Percentiles rank a stretch among this genome's conserved stretches.
Conservation (phyloP, 2,113 vertebrate genomes). For the Paedocypris sp. region DNA sequence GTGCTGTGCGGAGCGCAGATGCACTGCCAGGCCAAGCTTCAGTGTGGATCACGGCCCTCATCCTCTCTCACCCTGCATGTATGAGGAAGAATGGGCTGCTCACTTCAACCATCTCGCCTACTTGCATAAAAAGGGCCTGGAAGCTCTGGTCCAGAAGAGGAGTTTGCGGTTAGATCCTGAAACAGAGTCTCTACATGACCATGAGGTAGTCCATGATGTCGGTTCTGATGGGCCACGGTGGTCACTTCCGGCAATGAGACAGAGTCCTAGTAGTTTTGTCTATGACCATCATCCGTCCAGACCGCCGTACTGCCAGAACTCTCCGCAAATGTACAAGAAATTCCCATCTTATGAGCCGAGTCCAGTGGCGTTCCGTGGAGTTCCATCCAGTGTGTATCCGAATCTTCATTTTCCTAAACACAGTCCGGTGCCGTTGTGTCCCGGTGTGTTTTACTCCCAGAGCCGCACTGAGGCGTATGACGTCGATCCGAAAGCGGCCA, state of each 20-base stretch:
- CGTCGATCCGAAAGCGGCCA: conserved; percentile 26
- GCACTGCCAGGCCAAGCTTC: conserved; percentile 47
- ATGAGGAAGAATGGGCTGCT: conserved; percentile 59
- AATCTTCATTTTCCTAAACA: conserved; percentile 55
- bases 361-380: conserved; percentile 43
- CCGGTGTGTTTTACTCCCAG: conserved; percentile 57
- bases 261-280: conserved; percentile 41
- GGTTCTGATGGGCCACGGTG: conserved; percentile 35
- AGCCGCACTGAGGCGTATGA: conserved; percentile 55
- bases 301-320: conserved; percentile 48
- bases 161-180: conserved; percentile 41
- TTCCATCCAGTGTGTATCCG: conserved; percentile 44
- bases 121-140: conserved; percentile 41
- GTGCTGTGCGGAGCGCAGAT: conserved; percentile 58
- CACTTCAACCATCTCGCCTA: conserved; percentile 37
- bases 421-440: conserved; percentile 51
- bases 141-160: conserved; percentile 38
- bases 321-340: conserved; percentile 41
- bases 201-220: conserved; percentile 30
- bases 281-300: conserved; percentile 45
- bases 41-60: conserved; percentile 42
- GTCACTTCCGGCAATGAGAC: conserved; percentile 46
- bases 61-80: conserved; percentile 40
- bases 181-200: conserved; percentile 44
- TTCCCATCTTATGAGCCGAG: conserved; percentile 49